phyloP scores from a whole-genome alignment of 2,797 vertebrate genomes.

The Adrianichthys oophorus region DNA sequence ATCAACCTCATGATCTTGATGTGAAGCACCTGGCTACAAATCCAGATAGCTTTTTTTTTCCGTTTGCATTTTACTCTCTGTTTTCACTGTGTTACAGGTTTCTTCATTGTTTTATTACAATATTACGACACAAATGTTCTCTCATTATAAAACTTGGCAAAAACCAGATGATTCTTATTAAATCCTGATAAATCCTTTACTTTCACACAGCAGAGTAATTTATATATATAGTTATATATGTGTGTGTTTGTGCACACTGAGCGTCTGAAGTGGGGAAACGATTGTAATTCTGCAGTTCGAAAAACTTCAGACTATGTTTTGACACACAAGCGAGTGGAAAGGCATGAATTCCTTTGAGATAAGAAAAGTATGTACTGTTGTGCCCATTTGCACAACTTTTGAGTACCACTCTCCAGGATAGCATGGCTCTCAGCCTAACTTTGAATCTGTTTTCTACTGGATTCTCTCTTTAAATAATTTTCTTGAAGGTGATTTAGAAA shows the following conservation, averaged over 20 bases:
- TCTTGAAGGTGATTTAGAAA: too few relatives aligned
- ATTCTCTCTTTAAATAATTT: neutral
- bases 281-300: neutral
- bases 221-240: neutral
- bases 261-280: neutral
- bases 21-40: neutral
- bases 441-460: neutral
- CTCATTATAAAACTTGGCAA: too few relatives aligned
- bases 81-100: too few relatives aligned
- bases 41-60: too few relatives aligned
- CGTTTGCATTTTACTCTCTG: too few relatives aligned
- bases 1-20: neutral
- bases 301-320: constrained; percentile 7
- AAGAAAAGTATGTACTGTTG: constrained; percentile 24
- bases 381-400: constrained; percentile 1
- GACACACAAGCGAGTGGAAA: constrained; percentile 8
- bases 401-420: neutral
- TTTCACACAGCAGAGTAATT: neutral
- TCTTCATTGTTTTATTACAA: too few relatives aligned
- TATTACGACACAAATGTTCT: too few relatives aligned
- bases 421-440: neutral
- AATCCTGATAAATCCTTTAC: too few relatives aligned
- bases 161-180: too few relatives aligned
- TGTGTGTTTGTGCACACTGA: neutral
- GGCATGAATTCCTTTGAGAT: constrained; percentile 26